Evolutionary conservation across 2,113 vertebrate genomes (phyloP), one percentile per base, ranked within the genome.

Genomic region (Stigmatopora nigra): DNA sequence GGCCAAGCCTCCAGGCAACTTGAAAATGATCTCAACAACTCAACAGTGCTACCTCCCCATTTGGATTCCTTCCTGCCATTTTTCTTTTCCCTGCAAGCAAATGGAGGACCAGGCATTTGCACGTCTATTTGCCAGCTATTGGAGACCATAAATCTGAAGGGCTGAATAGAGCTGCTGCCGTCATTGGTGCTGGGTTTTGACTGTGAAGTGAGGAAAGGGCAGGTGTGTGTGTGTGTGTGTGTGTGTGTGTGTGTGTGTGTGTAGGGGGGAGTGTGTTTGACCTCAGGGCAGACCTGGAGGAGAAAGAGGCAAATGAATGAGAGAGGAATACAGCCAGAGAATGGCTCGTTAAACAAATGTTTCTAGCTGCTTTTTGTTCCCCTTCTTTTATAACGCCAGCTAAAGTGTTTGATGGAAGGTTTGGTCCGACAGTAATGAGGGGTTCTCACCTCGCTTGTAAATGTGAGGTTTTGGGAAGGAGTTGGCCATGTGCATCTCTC

Each of bases 121-220:
- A 9, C 75, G 70, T 78, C 80, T 77, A 84, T 87, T 84, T 79
- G 77, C 77, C 82, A 68, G 69, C 83, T 81, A 86, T 89, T 87
- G 89, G 71, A 84, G 76, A 78, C 84, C 85, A 85, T 89, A 90
- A 90, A 90, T 91, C 88, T 16, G 8, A 31, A 31, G 25, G 4
- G 19, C 55, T 84, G 87, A 91, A 90, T 81, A 78, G 82, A 74
- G 25, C 62, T n/a, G 56, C 69, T 60, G 75, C 67, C 75, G 51
- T 81, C 65, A 41, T 70, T 67, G 78, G 71, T 38, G 75, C 71
- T 53, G 68, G 79, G 74, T 76, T 80, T 83, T 77, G 77, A 79
- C 77, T 75, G 69, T 67, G 79, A 66, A 67, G 61, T 63, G 17
- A 51, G 12, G 51, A 20, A 53, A 13, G 20, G 46, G n/a, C 38